Base-by-base conservation (phyloP, 2,797 vertebrate species). In the Acipenser transmontanus region DNA sequence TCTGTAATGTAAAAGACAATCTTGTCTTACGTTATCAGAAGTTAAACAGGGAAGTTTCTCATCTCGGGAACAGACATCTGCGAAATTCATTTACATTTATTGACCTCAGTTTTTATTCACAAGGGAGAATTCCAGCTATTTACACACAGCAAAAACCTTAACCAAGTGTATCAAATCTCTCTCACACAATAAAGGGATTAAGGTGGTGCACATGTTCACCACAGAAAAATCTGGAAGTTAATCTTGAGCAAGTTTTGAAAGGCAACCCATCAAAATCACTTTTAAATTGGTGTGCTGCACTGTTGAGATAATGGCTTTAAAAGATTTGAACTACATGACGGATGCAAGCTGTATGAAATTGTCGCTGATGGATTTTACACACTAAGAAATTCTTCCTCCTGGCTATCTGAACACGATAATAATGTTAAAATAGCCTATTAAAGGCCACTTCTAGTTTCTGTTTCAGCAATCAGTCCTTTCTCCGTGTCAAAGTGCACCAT, bases 401-500 rank as follows among this genome's bases (percentile, higher is more conserved):
- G 61, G 65, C 69, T 77, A 52, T 73, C 74, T 72, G 63, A 78
- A 79, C 80, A 76, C 77, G 75, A 67, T 75, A 82, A 81, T 79
- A 78, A 70, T 74, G 71, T 80, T 80, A 71, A 76, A 80, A 76
- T 73, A 68, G 70, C 65, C 66, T 49, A 62, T 70, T 70, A 66
- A 71, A 62, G 61, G 49, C 65, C 34, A 8, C 11, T n/a, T 61
- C 60, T 68, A 51, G 63, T 66, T 17, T 48, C 61, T 66, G 63
- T 68, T 61, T 66, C 59, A 34, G 11, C 14, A 20, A n/a, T 47
- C 51, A 20, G 6, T 2, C 14, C 12, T 50, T 52, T 59, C 49
- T 66, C 54, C 54, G 17, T 50, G 47, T 66, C 54, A 60, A 8
- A 66, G 13, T 57, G 12, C 10, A 48, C 8, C 56, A n/a, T 61